Conservation (phyloP, 37 sponge, comb jelly and placozoan species). For the Cliona cf. orientalis region DNA sequence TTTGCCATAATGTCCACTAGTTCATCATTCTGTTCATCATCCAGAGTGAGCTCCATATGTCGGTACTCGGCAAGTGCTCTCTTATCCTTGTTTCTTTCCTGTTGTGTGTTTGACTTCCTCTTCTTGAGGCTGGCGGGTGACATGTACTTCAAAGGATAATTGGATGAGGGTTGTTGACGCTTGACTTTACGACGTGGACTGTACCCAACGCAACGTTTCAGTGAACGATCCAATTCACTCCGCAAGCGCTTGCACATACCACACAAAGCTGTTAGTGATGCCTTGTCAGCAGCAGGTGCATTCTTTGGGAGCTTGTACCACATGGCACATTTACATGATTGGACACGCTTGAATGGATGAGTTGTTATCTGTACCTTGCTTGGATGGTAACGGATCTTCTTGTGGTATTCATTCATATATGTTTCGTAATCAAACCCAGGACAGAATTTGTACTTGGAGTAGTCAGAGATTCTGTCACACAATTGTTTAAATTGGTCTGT, state of each 20-base stretch:
- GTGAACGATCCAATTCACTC: no score
- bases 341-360: constrained; percentile 22
- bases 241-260: no score
- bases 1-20: not conserved
- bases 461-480: not conserved
- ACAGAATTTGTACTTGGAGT: constrained; percentile 8
- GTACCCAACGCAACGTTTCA: no score
- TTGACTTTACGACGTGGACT: no score
- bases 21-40: not conserved
- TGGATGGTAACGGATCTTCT: constrained; percentile 20
- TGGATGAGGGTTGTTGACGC: no score
- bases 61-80: not conserved
- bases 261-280: no score
- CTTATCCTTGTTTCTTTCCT: not conserved
- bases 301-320: constrained; percentile 18
- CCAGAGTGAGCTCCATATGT: not conserved
- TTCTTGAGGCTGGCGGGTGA: no score
- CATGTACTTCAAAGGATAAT: not conserved
- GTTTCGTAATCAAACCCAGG: not conserved
- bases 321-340: constrained; percentile 13
- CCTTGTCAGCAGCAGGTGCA: not conserved
- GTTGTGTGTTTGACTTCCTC: not conserved
- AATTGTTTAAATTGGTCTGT: no score
- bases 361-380: constrained; percentile 3
- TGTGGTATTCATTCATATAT: not conserved